phyloP scores from a whole-genome alignment of 1,140 invertebrate genomes.

The Laodelphax striatellus region DNA sequence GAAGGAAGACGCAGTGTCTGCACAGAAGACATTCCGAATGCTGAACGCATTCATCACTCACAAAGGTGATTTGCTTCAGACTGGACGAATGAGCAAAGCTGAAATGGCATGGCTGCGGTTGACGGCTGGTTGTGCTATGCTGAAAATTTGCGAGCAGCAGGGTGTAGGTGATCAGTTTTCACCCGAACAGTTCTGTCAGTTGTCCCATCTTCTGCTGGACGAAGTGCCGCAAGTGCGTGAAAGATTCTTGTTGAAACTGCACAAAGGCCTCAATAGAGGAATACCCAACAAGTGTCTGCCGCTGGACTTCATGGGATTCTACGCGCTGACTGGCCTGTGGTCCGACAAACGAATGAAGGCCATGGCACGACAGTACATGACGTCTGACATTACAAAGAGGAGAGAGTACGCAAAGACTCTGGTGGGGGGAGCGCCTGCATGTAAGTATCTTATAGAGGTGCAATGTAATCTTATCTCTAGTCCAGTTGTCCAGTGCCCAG shows the following conservation, averaged over 20 bases:
- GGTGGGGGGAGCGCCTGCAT: conserved; percentile 38
- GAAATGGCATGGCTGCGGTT: conserved; percentile 85
- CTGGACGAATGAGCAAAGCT: conserved; percentile 50
- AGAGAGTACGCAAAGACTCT: conserved; percentile 84
- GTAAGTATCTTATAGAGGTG: conserved; percentile 26
- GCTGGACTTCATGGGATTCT: conserved; percentile 87
- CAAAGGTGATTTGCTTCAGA: conserved; percentile 65
- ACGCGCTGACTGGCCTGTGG: conserved; percentile 51
- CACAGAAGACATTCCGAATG: conserved; percentile 89
- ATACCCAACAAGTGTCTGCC: conserved; percentile 82
- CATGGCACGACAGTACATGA: conserved; percentile 63
- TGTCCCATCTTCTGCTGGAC: conserved; percentile 66
- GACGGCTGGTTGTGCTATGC: conserved; percentile 85
- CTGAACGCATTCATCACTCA: conserved; percentile 80
- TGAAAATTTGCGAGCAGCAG: conserved; percentile 93
- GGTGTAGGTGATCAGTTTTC: conserved; percentile 90
- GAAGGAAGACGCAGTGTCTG: conserved; percentile 76
- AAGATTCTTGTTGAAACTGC: conserved; percentile 79
- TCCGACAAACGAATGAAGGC: conserved; percentile 58
- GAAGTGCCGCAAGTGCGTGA: conserved; percentile 84
- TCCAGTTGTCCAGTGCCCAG: too few relatives aligned
- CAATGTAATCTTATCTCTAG: too few relatives aligned
- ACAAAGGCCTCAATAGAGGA: conserved; percentile 74
- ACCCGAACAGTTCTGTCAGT: conserved; percentile 87
- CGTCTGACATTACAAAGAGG: conserved; percentile 75